A percentile compares a stretch with the other conserved stretches of the same genome.
These are phyloP conservation scores for Xenentodon cancila DNA, from an alignment of 2,797 vertebrate species.

Conservation along the genomic window DNA sequence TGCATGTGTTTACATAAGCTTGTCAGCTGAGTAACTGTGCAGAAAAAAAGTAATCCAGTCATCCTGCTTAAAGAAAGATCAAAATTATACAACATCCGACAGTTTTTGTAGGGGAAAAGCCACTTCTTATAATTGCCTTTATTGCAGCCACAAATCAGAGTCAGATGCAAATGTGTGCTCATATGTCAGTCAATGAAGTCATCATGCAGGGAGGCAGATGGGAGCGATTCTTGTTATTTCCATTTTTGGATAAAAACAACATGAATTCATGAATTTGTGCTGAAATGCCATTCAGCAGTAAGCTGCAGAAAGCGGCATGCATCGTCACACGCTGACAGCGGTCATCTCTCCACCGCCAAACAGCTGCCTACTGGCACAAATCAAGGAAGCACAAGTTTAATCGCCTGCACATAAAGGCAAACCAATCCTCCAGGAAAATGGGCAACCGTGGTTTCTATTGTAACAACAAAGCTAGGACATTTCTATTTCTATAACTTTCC, in stretches of 20 bases:
- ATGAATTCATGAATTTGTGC: conserved; percentile 73
- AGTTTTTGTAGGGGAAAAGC: conserved; percentile 35
- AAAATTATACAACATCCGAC: conserved; percentile 26
- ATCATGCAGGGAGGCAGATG: conserved; percentile 85
- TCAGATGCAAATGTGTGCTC: conserved; percentile 75
- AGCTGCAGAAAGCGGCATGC: conserved; percentile 59
- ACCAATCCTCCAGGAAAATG: conserved; percentile 30
- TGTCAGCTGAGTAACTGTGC: conserved; percentile 22
- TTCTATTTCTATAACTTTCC: background rate
- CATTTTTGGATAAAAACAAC: conserved; percentile 83
- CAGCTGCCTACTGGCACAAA: conserved; percentile 62
- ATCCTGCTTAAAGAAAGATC: conserved; percentile 2
- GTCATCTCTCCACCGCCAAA: conserved; percentile 53
- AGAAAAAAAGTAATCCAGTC: conserved; percentile 7
- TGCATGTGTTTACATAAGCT: conserved; percentile 21
- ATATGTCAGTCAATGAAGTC: conserved; percentile 79
- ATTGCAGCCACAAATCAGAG: conserved; percentile 72
- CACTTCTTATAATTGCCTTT: conserved; percentile 69
- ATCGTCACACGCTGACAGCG: conserved; percentile 41
- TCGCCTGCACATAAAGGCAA: conserved; percentile 51
- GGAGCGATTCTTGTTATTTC: conserved; percentile 84
- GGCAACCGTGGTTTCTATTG: conserved; percentile 20
- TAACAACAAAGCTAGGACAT: conserved; percentile 9
- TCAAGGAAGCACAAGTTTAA: conserved; percentile 60
- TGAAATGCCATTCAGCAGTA: conserved; percentile 68